These are phyloP conservation scores for Agrilus biguttatus DNA, from an alignment of 2,888 invertebrate genomes.

Conservation along the genomic window DNA sequence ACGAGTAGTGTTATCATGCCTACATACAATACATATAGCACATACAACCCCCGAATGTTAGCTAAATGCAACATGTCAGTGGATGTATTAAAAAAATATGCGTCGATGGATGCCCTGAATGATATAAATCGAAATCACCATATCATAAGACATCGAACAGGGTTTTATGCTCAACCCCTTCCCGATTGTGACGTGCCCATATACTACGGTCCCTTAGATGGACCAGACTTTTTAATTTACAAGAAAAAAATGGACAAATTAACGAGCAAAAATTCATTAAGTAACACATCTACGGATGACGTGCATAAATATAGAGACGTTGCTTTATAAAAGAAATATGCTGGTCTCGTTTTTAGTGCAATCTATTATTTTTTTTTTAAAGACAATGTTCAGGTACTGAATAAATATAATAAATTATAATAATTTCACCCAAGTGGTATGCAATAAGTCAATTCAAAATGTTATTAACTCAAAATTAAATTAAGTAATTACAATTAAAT, in stretches of 20 bases:
- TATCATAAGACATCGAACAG: constrained; percentile 26
- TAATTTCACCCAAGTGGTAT: too few species aligned
- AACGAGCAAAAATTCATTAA: constrained; percentile 27
- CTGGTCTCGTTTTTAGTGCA: too few species aligned
- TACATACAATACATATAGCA: constrained; percentile 14
- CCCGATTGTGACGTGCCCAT: constrained; percentile 30
- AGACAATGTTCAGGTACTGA: too few species aligned
- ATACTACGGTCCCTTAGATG: constrained; percentile 31
- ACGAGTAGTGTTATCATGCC: constrained; percentile 17
- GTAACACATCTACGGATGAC: constrained; percentile 31
- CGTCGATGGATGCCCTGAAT: constrained; percentile 27
- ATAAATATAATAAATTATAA: too few species aligned
- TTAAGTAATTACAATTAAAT: too few species aligned
- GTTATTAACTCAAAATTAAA: too few species aligned
- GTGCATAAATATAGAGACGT: constrained; percentile 33
- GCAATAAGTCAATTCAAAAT: too few species aligned
- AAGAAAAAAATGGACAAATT: constrained; percentile 28
- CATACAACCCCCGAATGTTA: constrained; percentile 8
- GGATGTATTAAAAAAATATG: constrained; percentile 19
- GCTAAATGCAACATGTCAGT: constrained; percentile 6
- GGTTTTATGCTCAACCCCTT: constrained; percentile 29
- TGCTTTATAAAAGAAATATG: constrained; percentile 19
- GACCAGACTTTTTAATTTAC: constrained; percentile 30
- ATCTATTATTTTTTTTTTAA: too few species aligned
- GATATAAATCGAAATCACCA: constrained; percentile 18